A percentile compares a stretch with the other conserved stretches of the same genome.
phyloP scores from a whole-genome alignment of 1,140 invertebrate genomes.

The Drosophila pectinifera region DNA sequence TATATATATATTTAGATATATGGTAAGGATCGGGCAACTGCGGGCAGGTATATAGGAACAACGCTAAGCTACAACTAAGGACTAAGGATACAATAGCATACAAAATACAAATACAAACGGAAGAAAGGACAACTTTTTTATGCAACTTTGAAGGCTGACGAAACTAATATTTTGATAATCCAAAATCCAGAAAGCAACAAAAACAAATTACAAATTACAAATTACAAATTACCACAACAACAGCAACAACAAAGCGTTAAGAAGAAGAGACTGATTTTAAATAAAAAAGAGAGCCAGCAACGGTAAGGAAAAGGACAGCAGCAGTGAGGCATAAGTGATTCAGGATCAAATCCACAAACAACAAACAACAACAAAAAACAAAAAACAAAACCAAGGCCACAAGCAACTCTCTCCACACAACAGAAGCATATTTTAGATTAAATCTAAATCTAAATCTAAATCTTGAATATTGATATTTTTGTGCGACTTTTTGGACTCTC shows the following conservation, averaged over 20 bases:
- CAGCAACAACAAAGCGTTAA: constrained; percentile 73
- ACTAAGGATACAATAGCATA: constrained; percentile 43
- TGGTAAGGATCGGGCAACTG: constrained; percentile 42
- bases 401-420: constrained; percentile 35
- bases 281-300: constrained; percentile 24
- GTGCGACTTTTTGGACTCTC: constrained; percentile 17
- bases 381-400: constrained; percentile 23
- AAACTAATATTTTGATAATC: constrained; percentile 61
- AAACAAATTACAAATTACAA: constrained; percentile 34
- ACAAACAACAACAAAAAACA: constrained; percentile 20
- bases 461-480: constrained; percentile 46
- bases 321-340: constrained; percentile 66
- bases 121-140: constrained; percentile 56
- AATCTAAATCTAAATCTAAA: constrained; percentile 22
- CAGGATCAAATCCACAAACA: constrained; percentile 70
- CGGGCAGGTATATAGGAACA: constrained; percentile 77
- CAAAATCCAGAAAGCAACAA: constrained; percentile 36
- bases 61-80: constrained; percentile 69
- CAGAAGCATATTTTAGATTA: constrained; percentile 18
- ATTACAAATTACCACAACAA: constrained; percentile 31
- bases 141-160: constrained; percentile 81
- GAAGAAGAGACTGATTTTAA: constrained; percentile 84
- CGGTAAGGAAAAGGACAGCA: constrained; percentile 21
- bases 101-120: constrained; percentile 21
- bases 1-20: constrained; percentile 20